phyloP scores from a whole-genome alignment of 2,888 invertebrate species.

The Rhodophaea formosa region DNA sequence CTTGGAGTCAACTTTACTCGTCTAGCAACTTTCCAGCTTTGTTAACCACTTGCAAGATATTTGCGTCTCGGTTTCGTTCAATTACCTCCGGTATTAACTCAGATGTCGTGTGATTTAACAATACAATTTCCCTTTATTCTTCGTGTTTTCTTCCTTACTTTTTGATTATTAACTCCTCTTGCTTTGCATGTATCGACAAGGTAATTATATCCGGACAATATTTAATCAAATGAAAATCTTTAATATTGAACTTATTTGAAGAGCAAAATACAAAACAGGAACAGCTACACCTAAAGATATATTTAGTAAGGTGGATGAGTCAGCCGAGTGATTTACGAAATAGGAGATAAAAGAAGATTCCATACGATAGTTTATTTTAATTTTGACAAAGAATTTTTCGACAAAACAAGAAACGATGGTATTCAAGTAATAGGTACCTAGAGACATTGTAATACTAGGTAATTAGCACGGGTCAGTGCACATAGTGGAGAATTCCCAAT shows the following conservation, averaged over 20 bases:
- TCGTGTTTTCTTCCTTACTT: constrained; percentile 16
- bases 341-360: no score
- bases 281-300: no score
- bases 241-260: no score
- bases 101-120: constrained; percentile 32
- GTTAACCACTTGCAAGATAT: constrained; percentile 39
- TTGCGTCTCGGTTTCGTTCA: constrained; percentile 37
- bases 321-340: no score
- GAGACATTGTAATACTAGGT: not conserved
- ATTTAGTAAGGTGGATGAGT: no score
- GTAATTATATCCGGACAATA: not conserved
- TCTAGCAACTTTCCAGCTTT: constrained; percentile 70
- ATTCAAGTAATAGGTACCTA: not conserved
- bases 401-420: not conserved
- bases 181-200: constrained; percentile 1
- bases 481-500: constrained; percentile 24
- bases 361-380: no score
- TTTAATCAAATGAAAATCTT: no score
- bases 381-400: not conserved
- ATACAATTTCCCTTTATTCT: constrained; percentile 22
- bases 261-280: no score
- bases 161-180: not conserved
- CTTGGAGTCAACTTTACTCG: constrained; percentile 45
- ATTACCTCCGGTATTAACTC: constrained; percentile 35
- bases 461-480: constrained; percentile 20